phyloP scores from a whole-genome alignment of 2,113 vertebrate genomes.

The Ptyas mucosa region DNA sequence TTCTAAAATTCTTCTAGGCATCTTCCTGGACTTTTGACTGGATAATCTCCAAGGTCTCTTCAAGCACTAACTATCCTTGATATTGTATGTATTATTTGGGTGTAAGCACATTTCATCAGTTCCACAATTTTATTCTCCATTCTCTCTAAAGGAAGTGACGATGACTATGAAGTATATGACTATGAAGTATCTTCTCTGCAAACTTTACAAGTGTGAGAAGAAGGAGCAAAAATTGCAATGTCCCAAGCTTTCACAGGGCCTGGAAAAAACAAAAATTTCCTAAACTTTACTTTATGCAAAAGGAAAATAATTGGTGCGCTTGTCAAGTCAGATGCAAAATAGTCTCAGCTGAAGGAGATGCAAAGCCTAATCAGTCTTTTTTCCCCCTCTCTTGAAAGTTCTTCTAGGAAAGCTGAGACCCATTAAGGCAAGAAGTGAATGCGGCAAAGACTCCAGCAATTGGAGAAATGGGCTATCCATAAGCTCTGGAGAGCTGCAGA shows the following conservation, averaged over 20 bases:
- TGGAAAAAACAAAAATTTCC: not conserved
- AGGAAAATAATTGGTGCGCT: not conserved
- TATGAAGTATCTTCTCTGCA: not conserved
- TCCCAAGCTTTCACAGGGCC: not conserved
- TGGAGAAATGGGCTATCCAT: not conserved
- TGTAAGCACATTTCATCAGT: not conserved
- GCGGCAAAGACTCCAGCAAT: not conserved
- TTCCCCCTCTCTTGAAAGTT: not conserved
- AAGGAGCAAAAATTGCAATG: not conserved
- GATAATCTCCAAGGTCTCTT: not conserved
- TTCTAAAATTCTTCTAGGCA: not conserved
- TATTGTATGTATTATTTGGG: not conserved
- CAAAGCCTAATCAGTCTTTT: not conserved
- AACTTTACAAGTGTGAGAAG: not conserved
- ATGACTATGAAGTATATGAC: not conserved
- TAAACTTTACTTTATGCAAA: not conserved
- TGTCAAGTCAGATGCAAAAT: not conserved
- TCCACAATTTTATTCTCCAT: not conserved
- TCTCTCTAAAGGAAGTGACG: not conserved
- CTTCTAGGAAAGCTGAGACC: not conserved
- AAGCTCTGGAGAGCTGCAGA: not conserved
- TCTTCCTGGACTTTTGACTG: not conserved
- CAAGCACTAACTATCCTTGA: not conserved
- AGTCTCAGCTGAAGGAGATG: not conserved
- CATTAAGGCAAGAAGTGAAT: not conserved